Conservation (phyloP, 2,797 vertebrate genomes). For the Premnoplex brunnescens region DNA sequence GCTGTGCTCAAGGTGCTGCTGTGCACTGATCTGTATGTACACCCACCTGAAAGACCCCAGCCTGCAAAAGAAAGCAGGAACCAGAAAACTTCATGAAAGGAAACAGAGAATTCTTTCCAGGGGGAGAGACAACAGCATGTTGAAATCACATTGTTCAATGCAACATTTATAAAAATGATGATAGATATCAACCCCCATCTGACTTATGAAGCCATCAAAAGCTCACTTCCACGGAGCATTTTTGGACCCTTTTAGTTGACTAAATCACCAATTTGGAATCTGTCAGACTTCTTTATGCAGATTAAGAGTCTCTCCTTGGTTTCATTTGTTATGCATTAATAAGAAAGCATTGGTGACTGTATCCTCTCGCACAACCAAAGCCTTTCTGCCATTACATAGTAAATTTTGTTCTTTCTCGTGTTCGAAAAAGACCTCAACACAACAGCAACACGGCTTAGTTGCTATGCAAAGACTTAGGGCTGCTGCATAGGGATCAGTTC, state of each 20-base stretch:
- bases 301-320: conserved; percentile 63
- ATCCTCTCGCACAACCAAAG: conserved; percentile 25
- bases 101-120: neutral
- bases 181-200: conserved; percentile 58
- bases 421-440: neutral
- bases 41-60: neutral
- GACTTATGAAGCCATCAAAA: conserved; percentile 66
- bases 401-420: conserved; percentile 68
- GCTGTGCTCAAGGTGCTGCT: neutral
- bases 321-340: conserved; percentile 73
- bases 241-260: conserved; percentile 63
- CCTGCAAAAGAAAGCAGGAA: neutral
- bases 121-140: conserved; percentile 17
- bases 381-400: conserved; percentile 64
- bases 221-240: conserved; percentile 59
- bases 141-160: conserved; percentile 33
- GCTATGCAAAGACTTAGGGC: conserved; percentile 71
- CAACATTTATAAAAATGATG: conserved; percentile 70
- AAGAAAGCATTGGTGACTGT: conserved; percentile 30
- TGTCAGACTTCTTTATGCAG: conserved; percentile 69
- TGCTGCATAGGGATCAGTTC: conserved; percentile 70
- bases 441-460: conserved; percentile 63
- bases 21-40: neutral
- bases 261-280: conserved; percentile 66
- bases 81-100: neutral